Conservation (phyloP, 2,797 vertebrate species). For the Labroides dimidiatus region DNA sequence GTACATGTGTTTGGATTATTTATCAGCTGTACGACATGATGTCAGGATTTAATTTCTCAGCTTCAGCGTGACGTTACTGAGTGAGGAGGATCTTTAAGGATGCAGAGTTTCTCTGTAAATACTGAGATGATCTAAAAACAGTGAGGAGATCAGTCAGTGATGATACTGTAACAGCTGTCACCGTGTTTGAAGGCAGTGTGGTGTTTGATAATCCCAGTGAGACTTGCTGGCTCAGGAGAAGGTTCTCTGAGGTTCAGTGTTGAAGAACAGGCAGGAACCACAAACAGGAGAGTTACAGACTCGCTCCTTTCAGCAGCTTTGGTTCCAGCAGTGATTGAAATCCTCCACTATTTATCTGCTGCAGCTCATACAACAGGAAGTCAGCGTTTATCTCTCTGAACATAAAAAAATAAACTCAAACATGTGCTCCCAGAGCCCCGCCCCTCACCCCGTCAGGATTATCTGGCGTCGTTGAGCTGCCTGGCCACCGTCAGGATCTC, state of each 20-base stretch:
- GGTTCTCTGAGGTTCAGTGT: slow-evolving; percentile 38
- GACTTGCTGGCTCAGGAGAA: slow-evolving; percentile 26
- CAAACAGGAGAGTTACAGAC: slow-evolving; percentile 5
- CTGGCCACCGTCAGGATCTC: slow-evolving; percentile 92
- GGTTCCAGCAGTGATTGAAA: slow-evolving; percentile 29
- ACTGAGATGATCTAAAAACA: not conserved
- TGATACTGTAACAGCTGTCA: not conserved
- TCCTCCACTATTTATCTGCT: not conserved
- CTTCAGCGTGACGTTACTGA: not conserved
- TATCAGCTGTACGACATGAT: too few species aligned
- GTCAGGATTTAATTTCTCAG: not conserved
- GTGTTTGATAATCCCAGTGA: slow-evolving; percentile 24
- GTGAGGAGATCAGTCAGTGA: slow-evolving; percentile 16
- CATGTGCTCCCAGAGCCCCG: not conserved
- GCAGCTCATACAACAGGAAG: too few species aligned
- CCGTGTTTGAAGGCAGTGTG: slow-evolving; percentile 33
- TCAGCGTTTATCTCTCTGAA: not conserved
- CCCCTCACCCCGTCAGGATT: slow-evolving; percentile 31
- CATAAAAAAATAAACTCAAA: slow-evolving; percentile 14
- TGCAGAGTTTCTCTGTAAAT: not conserved
- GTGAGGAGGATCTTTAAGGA: not conserved
- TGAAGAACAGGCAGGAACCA: slow-evolving; percentile 20
- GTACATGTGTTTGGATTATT: not conserved
- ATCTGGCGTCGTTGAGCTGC: slow-evolving; percentile 91
- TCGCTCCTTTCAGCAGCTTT: slow-evolving; percentile 11